These are phyloP conservation scores for Lacanobia oleracea DNA, from an alignment of 2,888 invertebrate genomes.

Conservation along the genomic window DNA sequence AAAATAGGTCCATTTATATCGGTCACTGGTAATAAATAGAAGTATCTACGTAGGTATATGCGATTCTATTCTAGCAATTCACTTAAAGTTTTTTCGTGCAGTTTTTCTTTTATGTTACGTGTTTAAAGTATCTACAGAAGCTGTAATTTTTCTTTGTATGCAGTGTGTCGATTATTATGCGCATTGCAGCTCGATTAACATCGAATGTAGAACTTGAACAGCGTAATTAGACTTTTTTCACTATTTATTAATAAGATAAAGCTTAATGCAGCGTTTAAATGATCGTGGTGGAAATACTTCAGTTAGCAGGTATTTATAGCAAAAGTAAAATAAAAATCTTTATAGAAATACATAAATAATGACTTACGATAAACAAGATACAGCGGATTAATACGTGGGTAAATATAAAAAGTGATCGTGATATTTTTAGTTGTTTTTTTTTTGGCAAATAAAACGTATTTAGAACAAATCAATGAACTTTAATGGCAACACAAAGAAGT, in stretches of 20 bases:
- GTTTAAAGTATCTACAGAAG: slow-evolving; percentile 25
- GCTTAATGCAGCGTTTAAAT: not conserved
- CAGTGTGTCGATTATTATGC: slow-evolving; percentile 22
- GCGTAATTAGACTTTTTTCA: slow-evolving; percentile 14
- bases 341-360: not conserved
- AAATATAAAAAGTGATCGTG: not conserved
- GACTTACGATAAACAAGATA: not conserved
- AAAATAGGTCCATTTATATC: not conserved
- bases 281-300: not conserved
- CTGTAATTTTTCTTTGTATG: slow-evolving; percentile 15
- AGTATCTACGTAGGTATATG: not conserved
- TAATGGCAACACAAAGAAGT: slow-evolving; percentile 46
- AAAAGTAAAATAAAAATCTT: not conserved
- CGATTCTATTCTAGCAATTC: not conserved
- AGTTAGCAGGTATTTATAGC: too few relatives aligned
- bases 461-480: slow-evolving; percentile 21
- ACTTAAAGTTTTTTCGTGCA: not conserved
- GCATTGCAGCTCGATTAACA: slow-evolving; percentile 32
- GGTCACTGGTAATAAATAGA: too few relatives aligned
- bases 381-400: not conserved
- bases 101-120: slow-evolving; percentile 31
- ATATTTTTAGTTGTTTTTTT: not conserved
- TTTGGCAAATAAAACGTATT: slow-evolving; percentile 1
- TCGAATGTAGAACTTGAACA: slow-evolving; percentile 24
- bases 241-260: not conserved